Base-by-base conservation (phyloP, 1,140 invertebrate species). In the Caenorhabditis briggsae region DNA sequence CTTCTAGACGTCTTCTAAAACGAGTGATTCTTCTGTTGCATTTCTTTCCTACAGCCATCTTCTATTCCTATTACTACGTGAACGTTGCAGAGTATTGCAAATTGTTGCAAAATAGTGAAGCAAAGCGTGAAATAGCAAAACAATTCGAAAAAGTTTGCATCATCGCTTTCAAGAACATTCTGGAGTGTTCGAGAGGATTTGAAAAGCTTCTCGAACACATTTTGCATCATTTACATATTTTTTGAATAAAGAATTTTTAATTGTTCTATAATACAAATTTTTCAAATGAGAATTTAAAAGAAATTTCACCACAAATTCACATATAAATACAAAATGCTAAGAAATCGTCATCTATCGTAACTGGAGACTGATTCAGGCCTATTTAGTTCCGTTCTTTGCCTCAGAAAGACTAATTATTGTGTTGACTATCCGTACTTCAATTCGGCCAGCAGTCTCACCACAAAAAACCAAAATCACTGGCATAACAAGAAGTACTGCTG, bases 41-140 rank as follows among this genome's bases (percentile, higher is more conserved):
- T 78, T 25, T 78, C 8, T 23, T 16, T 50, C 70, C 70, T 20
- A 78, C 53, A 9, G 70, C 70, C 70, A 78, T 78, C 46, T 50
- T 50, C 43, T 53, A 18, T 16, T 64, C 41, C 25, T 64, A 46
- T 25, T 23, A 23, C 70, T 78, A 78, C 65, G 20, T 46, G 41
- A 43, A 61, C 43, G 41, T 46, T 70, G n/a, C 64, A 78, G 43
- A 46, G 41, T 58, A n/a, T 46, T 48, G 65, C 65, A 70, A 46
- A 70, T 14, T 65, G 20, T 20, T 8, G 61, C 25, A 41, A 7
- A 46, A 8, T 70, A 41, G 33, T 11, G 50, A 23, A 53, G 11
- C 11, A 25, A 25, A 25, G 9, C 70, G 70, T 78, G 70, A 46
- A 78, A 50, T 50, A 41, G 23, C n/a, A n/a, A 70, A 46, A 43